Evolutionary conservation across 2,888 invertebrate species (phyloP).

Genomic region (Scaptomyza polygonia): DNA sequence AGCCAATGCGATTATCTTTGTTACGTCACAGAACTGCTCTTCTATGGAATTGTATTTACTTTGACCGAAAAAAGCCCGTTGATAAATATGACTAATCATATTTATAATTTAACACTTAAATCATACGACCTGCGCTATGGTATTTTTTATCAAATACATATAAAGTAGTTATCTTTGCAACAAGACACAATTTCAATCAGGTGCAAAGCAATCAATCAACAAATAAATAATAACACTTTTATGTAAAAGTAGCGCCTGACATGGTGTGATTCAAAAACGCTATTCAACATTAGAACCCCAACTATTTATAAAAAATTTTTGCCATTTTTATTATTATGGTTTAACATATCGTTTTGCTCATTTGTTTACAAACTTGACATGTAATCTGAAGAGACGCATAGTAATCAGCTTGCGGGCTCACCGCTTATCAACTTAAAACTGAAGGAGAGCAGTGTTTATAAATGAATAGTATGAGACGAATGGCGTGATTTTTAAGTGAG

Average conservation of each 20-base stretch:
- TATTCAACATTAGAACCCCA: neutral
- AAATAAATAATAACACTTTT: slow-evolving; percentile 42
- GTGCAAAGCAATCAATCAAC: slow-evolving; percentile 47
- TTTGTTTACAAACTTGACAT: slow-evolving; percentile 17
- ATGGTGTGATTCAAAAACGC: slow-evolving; percentile 24
- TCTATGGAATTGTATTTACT: neutral
- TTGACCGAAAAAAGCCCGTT: slow-evolving; percentile 21
- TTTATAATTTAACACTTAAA: slow-evolving; percentile 20
- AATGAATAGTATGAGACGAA: neutral
- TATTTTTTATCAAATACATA: slow-evolving; percentile 3
- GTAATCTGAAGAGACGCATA: slow-evolving; percentile 13
- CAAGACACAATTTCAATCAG: slow-evolving; percentile 3
- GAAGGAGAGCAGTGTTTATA: neutral
- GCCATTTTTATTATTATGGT: slow-evolving; percentile 1
- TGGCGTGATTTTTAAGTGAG: slow-evolving; percentile 52
- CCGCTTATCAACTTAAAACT: slow-evolving; percentile 30
- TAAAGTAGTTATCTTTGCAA: slow-evolving; percentile 7
- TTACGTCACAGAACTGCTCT: slow-evolving; percentile 43
- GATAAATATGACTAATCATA: slow-evolving; percentile 32
- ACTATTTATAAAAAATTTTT: slow-evolving; percentile 9
- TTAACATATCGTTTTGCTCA: slow-evolving; percentile 1
- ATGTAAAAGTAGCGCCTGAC: slow-evolving; percentile 61
- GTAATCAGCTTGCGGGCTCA: slow-evolving; percentile 5
- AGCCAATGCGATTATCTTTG: slow-evolving; percentile 13
- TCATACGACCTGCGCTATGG: slow-evolving; percentile 34